These are phyloP conservation scores for Falco cherrug DNA, from an alignment of 2,797 vertebrate species.

Conservation along the genomic window DNA sequence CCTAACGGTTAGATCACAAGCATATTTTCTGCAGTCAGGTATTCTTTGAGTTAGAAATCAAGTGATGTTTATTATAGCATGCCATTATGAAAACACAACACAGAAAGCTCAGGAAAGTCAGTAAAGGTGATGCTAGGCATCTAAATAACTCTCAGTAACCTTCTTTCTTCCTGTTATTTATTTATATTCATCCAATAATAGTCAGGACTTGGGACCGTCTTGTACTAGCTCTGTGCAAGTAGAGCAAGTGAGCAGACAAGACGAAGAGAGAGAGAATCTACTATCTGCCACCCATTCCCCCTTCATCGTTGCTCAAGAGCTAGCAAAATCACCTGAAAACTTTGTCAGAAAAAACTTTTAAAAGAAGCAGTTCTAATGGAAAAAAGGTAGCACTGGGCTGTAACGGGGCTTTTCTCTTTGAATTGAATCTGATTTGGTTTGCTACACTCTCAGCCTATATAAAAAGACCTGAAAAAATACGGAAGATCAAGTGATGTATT, in stretches of 20 bases:
- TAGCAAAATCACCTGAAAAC: background rate
- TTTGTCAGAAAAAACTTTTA: background rate
- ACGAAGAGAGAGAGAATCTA: background rate
- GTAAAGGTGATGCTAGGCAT: background rate
- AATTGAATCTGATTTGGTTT: background rate
- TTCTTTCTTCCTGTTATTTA: background rate
- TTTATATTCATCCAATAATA: background rate
- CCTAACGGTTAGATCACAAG: background rate
- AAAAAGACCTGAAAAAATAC: background rate
- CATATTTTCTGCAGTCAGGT: background rate
- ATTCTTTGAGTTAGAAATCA: constrained; percentile 4
- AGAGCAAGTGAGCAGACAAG: background rate
- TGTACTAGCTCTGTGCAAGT: background rate
- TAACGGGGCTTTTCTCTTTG: background rate
- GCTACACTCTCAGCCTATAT: background rate
- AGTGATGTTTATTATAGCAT: background rate
- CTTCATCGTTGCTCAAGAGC: background rate
- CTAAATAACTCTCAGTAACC: background rate
- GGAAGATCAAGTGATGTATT: background rate
- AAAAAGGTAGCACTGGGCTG: background rate
- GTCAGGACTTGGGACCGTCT: background rate
- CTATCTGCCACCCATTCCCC: background rate
- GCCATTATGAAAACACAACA: background rate
- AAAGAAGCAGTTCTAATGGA: background rate
- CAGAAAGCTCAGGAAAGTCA: background rate